Conservation (phyloP, 2,888 invertebrate genomes). For the Lutraria lutraria region DNA sequence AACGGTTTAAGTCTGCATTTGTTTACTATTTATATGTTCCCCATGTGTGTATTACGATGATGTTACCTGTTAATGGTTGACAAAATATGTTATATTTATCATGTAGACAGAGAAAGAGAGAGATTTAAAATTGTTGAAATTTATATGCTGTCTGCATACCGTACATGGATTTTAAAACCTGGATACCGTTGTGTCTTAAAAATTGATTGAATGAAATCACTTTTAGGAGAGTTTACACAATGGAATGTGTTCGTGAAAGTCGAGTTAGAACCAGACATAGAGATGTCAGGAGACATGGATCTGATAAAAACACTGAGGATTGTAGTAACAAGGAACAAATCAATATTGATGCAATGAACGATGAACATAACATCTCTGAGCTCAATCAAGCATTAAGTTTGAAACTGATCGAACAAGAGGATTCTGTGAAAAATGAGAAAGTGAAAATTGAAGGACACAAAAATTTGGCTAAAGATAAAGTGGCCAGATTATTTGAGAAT, state of each 20-base stretch:
- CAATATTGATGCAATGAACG: neutral
- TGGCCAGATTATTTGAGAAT: slow-evolving; percentile 41
- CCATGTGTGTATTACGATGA: neutral
- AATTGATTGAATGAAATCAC: no score
- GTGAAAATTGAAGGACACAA: slow-evolving; percentile 27
- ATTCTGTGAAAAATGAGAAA: slow-evolving; percentile 26
- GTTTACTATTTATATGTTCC: neutral
- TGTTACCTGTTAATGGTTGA: neutral
- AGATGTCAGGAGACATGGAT: neutral
- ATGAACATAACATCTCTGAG: neutral
- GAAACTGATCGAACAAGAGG: slow-evolving; percentile 38
- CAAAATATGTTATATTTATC: neutral
- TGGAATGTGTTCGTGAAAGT: neutral
- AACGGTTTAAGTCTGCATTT: neutral
- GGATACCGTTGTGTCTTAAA: no score
- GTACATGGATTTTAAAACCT: no score
- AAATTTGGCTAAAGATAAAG: slow-evolving; percentile 32
- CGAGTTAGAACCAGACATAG: neutral
- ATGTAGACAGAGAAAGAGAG: neutral
- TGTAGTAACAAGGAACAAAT: neutral
- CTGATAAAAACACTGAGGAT: neutral
- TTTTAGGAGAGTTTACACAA: neutral
- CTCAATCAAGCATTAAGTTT: neutral
- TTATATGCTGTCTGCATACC: no score
- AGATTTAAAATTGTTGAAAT: neutral